These are phyloP conservation scores for Liopterus haemorrhoidalis DNA, from an alignment of 2,888 invertebrate genomes.

Conservation along the genomic window DNA sequence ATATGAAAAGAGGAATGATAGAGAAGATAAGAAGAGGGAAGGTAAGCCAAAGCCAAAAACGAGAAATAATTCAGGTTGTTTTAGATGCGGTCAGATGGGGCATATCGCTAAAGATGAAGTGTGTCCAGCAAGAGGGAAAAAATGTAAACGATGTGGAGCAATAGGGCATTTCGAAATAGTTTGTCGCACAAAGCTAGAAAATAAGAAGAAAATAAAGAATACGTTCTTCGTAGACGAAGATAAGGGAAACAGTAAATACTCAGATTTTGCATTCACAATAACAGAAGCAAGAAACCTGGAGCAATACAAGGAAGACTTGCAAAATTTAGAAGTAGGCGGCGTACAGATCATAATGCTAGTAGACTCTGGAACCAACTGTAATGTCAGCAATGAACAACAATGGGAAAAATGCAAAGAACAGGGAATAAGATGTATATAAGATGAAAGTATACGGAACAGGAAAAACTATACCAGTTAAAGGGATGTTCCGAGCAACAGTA, in stretches of 20 bases:
- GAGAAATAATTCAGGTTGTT: no score
- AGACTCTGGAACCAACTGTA: conserved; percentile 1
- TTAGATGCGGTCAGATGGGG: background rate
- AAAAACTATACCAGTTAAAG: background rate
- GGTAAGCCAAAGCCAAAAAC: background rate
- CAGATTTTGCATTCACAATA: background rate
- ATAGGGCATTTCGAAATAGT: conserved; percentile 5
- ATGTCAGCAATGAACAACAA: background rate
- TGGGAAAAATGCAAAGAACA: background rate
- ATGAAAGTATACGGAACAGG: background rate
- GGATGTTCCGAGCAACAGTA: background rate
- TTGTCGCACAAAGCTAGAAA: background rate
- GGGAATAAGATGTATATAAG: background rate
- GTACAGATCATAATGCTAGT: background rate
- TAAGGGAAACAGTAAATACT: background rate
- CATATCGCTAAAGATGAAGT: background rate
- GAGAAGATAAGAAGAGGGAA: background rate
- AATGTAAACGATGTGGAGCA: background rate
- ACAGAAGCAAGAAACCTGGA: background rate
- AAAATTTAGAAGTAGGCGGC: background rate
- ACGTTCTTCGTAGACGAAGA: background rate
- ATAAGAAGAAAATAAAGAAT: background rate
- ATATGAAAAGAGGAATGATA: background rate
- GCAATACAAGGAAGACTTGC: background rate
- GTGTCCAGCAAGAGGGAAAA: background rate